A percentile compares a stretch with the other conserved stretches of the same genome.
Evolutionary conservation across 2,888 invertebrate genomes (phyloP).

Genomic region (Drosophila hawaiiensis): DNA sequence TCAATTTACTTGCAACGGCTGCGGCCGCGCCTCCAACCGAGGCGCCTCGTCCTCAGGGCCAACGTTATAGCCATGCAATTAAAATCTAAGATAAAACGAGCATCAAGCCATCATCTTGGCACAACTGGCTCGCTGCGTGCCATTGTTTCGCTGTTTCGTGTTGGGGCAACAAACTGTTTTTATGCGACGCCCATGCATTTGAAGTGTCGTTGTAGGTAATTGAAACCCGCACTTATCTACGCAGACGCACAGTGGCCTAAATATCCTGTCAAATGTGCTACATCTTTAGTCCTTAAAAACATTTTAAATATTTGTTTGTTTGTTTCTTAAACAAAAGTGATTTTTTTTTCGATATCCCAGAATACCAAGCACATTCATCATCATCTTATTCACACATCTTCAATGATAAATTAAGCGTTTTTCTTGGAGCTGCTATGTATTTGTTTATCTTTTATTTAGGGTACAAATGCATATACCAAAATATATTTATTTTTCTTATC

Average conservation of each 20-base stretch:
- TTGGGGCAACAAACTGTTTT: conserved; percentile 70
- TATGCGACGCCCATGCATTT: conserved; percentile 65
- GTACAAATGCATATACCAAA: not conserved
- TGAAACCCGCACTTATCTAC: conserved; percentile 38
- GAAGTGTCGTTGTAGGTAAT: conserved; percentile 43
- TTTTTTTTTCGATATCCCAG: not conserved
- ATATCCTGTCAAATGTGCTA: conserved; percentile 12
- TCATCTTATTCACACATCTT: not conserved
- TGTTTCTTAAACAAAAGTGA: not conserved
- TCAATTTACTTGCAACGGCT: conserved; percentile 74
- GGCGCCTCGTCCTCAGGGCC: conserved; percentile 36
- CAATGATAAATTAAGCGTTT: too few species aligned
- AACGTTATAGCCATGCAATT: conserved; percentile 74
- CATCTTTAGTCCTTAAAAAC: not conserved
- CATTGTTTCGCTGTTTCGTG: conserved; percentile 12
- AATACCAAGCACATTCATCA: not conserved
- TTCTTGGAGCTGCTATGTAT: not conserved
- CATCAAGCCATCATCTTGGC: conserved; percentile 43
- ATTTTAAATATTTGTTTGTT: not conserved
- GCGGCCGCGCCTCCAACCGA: conserved; percentile 24
- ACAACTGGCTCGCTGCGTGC: conserved; percentile 20
- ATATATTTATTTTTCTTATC: not conserved
- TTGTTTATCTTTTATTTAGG: not conserved
- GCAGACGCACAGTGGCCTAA: conserved; percentile 50
- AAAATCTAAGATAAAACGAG: conserved; percentile 79